phyloP scores from a whole-genome alignment of 2,797 vertebrate species.

The Cheirogaleus major region DNA sequence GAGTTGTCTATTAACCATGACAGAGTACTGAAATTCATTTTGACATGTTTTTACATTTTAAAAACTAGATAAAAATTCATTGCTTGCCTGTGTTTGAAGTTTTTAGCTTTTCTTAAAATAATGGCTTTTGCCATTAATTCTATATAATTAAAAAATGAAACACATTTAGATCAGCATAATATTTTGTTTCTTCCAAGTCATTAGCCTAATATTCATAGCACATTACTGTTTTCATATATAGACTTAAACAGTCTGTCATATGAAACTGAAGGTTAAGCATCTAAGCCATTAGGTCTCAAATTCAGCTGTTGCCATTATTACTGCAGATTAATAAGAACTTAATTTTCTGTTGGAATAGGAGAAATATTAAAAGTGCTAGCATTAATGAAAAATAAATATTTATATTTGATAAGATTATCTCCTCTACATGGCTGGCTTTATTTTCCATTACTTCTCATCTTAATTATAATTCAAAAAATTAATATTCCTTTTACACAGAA shows the following conservation, averaged over 20 bases:
- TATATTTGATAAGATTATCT: conserved; percentile 48
- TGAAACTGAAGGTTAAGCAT: conserved; percentile 32
- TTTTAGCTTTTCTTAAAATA: neutral
- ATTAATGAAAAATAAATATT: neutral
- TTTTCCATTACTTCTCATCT: conserved; percentile 41
- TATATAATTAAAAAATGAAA: neutral
- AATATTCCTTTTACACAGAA: neutral
- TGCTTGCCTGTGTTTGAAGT: neutral
- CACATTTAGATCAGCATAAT: neutral
- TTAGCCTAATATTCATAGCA: neutral
- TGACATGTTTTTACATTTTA: neutral
- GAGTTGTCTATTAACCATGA: neutral
- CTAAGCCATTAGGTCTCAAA: conserved; percentile 9
- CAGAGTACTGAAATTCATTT: neutral
- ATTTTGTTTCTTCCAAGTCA: conserved; percentile 36
- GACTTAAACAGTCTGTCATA: neutral
- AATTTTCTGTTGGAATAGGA: neutral
- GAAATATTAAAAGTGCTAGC: conserved; percentile 9
- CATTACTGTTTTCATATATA: neutral
- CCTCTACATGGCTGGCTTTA: neutral
- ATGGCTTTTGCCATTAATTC: neutral
- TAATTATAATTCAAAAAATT: neutral
- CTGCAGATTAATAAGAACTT: conserved; percentile 8
- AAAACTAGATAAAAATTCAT: neutral
- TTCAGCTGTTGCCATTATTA: neutral